These are phyloP conservation scores for Ctenodactylus gundi DNA, from an alignment of 2,113 vertebrate genomes.

Conservation along the genomic window DNA sequence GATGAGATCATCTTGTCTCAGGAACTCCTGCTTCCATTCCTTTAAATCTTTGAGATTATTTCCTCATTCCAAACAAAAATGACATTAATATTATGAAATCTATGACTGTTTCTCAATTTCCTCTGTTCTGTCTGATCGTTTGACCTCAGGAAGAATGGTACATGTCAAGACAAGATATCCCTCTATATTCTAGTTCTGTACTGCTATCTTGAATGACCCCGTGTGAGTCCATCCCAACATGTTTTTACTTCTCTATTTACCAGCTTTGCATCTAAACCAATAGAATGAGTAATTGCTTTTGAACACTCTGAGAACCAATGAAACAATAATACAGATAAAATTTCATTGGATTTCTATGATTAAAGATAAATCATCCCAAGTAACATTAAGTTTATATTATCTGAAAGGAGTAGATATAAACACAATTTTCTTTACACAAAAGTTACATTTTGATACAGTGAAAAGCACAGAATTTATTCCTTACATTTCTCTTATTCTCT, in stretches of 20 bases:
- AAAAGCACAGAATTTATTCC: conserved; percentile 3
- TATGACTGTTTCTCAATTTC: background rate
- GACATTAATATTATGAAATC: background rate
- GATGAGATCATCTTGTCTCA: background rate
- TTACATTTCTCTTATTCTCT: background rate
- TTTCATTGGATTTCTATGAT: background rate
- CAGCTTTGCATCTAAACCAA: background rate
- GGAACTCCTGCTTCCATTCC: conserved; percentile 44
- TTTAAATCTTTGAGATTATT: conserved; percentile 27
- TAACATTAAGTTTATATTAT: background rate
- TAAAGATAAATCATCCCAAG: background rate
- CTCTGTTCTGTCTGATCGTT: background rate
- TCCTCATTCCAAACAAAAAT: conserved; percentile 1
- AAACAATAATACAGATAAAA: background rate
- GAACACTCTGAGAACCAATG: background rate
- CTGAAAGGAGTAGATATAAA: background rate
- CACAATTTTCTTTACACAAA: background rate
- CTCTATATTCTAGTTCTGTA: conserved; percentile 26
- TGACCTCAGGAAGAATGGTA: background rate
- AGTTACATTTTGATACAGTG: background rate
- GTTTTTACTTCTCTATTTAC: conserved; percentile 12
- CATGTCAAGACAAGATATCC: background rate
- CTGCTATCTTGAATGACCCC: background rate
- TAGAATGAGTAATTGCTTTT: background rate
- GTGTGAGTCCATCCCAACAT: background rate